These are phyloP conservation scores for Lasaia peninsularis DNA, from an alignment of 1,140 invertebrate genomes.

Conservation along the genomic window DNA sequence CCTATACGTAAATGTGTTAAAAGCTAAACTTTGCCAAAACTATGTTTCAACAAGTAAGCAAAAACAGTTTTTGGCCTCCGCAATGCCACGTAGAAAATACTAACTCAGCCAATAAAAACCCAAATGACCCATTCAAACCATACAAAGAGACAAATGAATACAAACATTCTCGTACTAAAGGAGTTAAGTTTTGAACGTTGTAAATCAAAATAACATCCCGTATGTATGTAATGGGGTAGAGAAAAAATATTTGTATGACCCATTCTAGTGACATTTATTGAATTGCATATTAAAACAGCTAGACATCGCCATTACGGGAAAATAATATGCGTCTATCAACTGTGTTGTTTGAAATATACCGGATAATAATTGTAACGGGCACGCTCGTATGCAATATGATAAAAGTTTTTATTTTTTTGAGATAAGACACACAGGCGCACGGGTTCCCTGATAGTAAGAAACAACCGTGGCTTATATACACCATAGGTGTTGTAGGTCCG, in stretches of 20 bases:
- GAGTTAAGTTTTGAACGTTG: too few relatives aligned
- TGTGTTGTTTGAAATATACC: conserved; percentile 5
- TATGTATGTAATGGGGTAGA: conserved; percentile 2
- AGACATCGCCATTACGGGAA: conserved; percentile 13
- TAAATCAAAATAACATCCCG: conserved; percentile 21
- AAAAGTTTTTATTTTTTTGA: not conserved
- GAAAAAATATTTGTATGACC: conserved; percentile 9
- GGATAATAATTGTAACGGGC: not conserved
- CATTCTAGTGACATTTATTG: conserved; percentile 13
- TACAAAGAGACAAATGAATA: conserved; percentile 17
- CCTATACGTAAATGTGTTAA: not conserved
- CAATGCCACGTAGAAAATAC: not conserved
- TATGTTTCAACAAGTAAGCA: not conserved
- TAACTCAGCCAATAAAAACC: conserved; percentile 19
- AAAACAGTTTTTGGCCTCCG: not conserved
- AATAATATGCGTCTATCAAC: conserved; percentile 16
- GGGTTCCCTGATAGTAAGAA: too few relatives aligned
- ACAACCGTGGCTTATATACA: too few relatives aligned
- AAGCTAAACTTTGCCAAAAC: not conserved
- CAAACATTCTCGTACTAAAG: conserved; percentile 12
- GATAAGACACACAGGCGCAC: too few relatives aligned
- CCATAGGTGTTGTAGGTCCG: too few relatives aligned
- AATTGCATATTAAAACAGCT: conserved; percentile 13
- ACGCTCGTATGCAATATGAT: not conserved
- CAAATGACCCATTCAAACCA: conserved; percentile 22